Conservation (phyloP, 2,888 invertebrate species). For the Zygothrica quintamaculata region DNA sequence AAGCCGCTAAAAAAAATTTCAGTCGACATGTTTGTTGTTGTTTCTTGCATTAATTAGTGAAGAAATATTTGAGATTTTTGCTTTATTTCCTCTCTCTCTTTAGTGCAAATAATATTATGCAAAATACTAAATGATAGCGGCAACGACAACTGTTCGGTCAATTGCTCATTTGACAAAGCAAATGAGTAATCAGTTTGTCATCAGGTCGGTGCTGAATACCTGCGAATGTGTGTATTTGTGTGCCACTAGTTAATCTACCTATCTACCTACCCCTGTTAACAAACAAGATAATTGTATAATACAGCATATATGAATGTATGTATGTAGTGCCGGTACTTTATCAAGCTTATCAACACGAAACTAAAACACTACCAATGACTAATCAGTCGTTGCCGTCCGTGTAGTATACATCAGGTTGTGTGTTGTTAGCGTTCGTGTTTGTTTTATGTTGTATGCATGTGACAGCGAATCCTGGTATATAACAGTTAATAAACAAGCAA, state of each 20-base stretch:
- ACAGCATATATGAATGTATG: constrained; percentile 64
- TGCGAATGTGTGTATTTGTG: constrained; percentile 3
- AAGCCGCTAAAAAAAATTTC: constrained; percentile 77
- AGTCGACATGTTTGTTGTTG: constrained; percentile 71
- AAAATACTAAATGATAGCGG: constrained; percentile 51
- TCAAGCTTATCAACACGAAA: constrained; percentile 74
- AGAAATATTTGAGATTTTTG: constrained; percentile 77
- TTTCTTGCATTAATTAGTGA: constrained; percentile 72
- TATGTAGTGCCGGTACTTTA: constrained; percentile 72
- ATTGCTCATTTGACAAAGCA: constrained; percentile 31
- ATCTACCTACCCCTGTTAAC: constrained; percentile 27
- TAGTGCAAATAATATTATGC: constrained; percentile 70
- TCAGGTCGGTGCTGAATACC: constrained; percentile 12
- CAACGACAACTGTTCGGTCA: constrained; percentile 21
- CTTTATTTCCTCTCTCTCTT: constrained; percentile 37
- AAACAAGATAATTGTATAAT: constrained; percentile 65
- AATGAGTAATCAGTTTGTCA: constrained; percentile 57
- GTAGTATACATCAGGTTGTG: constrained; percentile 26
- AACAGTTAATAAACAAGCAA: constrained; percentile 27
- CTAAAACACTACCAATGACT: constrained; percentile 56
- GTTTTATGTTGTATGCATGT: constrained; percentile 4
- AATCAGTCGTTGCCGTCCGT: constrained; percentile 36
- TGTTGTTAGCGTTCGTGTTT: constrained; percentile 10
- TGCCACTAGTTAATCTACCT: constrained; percentile 12
- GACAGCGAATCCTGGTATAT: constrained; percentile 29